Conservation (phyloP, 2,113 vertebrate genomes). For the Rutilus rutilus region DNA sequence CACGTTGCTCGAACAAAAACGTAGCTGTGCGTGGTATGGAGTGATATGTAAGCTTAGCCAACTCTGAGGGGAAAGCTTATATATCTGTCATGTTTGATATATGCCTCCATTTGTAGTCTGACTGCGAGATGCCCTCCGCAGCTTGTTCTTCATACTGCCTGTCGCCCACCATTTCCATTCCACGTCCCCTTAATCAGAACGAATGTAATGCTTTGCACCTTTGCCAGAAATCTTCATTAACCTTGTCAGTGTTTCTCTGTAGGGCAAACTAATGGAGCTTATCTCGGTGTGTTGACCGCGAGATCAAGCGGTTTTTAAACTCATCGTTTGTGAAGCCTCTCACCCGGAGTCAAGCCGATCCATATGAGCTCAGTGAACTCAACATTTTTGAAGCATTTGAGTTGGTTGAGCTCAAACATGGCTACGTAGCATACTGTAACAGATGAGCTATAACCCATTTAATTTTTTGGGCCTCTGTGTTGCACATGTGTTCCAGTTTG, state of each 20-base stretch:
- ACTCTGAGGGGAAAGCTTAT: constrained; percentile 20
- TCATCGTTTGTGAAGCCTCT: constrained; percentile 23
- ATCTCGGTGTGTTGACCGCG: neutral
- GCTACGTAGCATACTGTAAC: neutral
- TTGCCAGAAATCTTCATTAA: constrained; percentile 41
- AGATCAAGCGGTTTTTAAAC: neutral
- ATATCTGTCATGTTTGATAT: constrained; percentile 42
- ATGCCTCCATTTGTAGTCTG: constrained; percentile 30
- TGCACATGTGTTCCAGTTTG: constrained; percentile 45
- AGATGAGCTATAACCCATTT: constrained; percentile 32
- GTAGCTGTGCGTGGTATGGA: neutral
- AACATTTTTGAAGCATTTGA: constrained; percentile 18
- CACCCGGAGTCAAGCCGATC: neutral
- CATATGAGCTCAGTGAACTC: neutral
- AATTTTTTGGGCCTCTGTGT: constrained; percentile 29
- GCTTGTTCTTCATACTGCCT: constrained; percentile 32
- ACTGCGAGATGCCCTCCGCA: constrained; percentile 26
- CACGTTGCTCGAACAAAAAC: constrained; percentile 7
- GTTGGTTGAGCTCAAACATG: constrained; percentile 3
- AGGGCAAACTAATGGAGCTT: constrained; percentile 15
- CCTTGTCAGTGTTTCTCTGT: constrained; percentile 31
- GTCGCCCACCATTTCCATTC: constrained; percentile 30
- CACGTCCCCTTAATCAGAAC: neutral
- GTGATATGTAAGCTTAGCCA: constrained; percentile 26
- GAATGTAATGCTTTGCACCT: constrained; percentile 33